A percentile compares a stretch with the other conserved stretches of the same genome.
Conservation (phyloP, 2,888 invertebrate species). For the Sipunculus nudus region DNA sequence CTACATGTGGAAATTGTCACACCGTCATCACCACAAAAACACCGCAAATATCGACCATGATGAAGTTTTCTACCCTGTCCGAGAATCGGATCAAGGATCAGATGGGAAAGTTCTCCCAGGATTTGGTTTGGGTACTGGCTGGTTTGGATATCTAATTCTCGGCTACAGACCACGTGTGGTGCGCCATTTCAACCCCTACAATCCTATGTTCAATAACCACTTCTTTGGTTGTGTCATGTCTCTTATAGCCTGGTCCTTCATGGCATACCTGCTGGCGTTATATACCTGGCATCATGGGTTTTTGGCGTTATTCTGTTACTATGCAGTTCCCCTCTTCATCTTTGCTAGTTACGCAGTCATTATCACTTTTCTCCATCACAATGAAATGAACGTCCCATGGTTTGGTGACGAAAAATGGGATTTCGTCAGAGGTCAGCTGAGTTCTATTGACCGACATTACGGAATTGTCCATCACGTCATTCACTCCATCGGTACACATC, state of each 20-base stretch:
- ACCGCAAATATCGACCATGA: constrained; percentile 62
- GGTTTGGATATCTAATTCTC: constrained; percentile 49
- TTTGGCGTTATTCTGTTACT: constrained; percentile 46
- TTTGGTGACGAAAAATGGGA: constrained; percentile 55
- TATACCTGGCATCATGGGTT: constrained; percentile 43
- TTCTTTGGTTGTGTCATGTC: constrained; percentile 36
- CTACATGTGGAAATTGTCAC: constrained; percentile 61
- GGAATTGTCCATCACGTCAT: constrained; percentile 58
- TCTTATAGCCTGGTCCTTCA: constrained; percentile 35
- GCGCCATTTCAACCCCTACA: constrained; percentile 47
- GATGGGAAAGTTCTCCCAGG: constrained; percentile 26
- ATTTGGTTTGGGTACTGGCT: constrained; percentile 46
- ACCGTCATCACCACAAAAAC: constrained; percentile 58
- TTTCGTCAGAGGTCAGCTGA: constrained; percentile 62
- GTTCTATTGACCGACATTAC: constrained; percentile 60
- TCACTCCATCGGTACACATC: constrained; percentile 60
- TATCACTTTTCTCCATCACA: constrained; percentile 63
- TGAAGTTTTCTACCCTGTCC: constrained; percentile 59
- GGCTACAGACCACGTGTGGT: constrained; percentile 57
- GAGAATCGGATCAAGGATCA: constrained; percentile 24
- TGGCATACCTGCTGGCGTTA: constrained; percentile 33
- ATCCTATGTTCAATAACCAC: constrained; percentile 45
- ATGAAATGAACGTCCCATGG: constrained; percentile 60
- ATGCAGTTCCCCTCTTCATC: constrained; percentile 52
- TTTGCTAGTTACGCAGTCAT: constrained; percentile 57